phyloP scores from a whole-genome alignment of 2,888 invertebrate species.

The Sicus ferrugineus region DNA sequence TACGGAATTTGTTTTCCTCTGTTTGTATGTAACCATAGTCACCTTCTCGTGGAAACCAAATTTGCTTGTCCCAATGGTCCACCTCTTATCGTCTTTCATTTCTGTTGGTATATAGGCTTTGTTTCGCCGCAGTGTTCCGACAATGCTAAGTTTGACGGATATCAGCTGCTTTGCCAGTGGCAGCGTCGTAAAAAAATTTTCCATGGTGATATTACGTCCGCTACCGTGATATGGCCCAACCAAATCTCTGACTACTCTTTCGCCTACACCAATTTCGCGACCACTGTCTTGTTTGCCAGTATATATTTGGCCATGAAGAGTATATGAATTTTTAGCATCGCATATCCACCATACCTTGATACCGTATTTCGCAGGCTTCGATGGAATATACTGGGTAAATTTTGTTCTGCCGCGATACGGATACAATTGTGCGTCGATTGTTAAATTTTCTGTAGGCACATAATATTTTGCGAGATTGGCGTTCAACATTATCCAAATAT shows the following conservation, averaged over 20 bases:
- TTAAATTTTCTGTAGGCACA: slow-evolving; percentile 47
- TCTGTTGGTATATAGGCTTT: slow-evolving; percentile 15
- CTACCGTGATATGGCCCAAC: slow-evolving; percentile 5
- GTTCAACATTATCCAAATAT: slow-evolving; percentile 51
- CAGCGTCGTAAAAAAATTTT: no score
- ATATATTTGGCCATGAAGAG: background rate
- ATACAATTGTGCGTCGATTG: slow-evolving; percentile 46
- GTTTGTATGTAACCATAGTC: background rate
- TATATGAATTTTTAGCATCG: background rate
- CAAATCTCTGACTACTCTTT: slow-evolving; percentile 49
- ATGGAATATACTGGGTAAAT: no score
- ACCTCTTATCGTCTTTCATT: slow-evolving; percentile 15
- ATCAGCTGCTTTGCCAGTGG: no score
- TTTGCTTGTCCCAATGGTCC: background rate
- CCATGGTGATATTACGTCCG: no score
- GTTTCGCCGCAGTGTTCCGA: slow-evolving; percentile 15
- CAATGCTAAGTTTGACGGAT: slow-evolving; percentile 15
- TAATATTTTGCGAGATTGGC: slow-evolving; percentile 47
- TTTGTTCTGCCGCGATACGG: background rate
- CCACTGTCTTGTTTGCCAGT: slow-evolving; percentile 39
- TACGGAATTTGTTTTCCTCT: slow-evolving; percentile 9
- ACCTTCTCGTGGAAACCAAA: slow-evolving; percentile 22
- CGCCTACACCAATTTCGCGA: slow-evolving; percentile 48
- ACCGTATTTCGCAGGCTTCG: background rate
- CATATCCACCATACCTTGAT: background rate